Base-by-base conservation (phyloP, 2,113 vertebrate species). In the Eubucco bourcierii region DNA sequence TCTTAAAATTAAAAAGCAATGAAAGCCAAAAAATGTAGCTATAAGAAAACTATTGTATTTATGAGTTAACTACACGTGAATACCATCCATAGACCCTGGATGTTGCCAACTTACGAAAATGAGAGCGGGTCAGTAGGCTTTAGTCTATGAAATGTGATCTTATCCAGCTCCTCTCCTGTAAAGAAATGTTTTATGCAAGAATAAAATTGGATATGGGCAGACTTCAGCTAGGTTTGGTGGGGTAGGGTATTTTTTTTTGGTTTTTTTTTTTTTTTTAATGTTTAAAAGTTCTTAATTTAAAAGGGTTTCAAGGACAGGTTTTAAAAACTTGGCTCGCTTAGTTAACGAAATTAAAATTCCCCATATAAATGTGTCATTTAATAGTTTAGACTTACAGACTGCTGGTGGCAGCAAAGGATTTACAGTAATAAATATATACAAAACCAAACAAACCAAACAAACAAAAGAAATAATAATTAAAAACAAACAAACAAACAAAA, bases 371-470 rank as follows among this genome's bases (percentile, higher is more conserved):
- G 97, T 98, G 97, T 97, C 95, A 98, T 98, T 98, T 98, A 98
- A 98, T 98, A 98, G 98, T 98, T 98, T 98, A 98, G 97, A 98
- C 98, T 98, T 98, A 98, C 97, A 98, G 97, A 98, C 24, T 98
- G 98, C 98, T 98, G 98, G 98, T 98, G 98, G 98, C 98, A 98
- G 98, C 98, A 98, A 97, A 98, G 98, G 97, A 97, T 98, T 98
- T 98, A 98, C 97, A 98, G 97, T 97, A 98, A 98, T 98, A 98
- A 98, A 98, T 98, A 98, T 98, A 97, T 97, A 98, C 98, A 98
- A 98, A 70, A 94, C 97, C 82, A 97, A 82, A 85, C 37, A 39
- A 39, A 53, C 90, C 97, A 88, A 52, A 20, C 21, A 52, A 23
- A 23, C 21, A 19, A 18, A 50, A 50, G 24, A 50, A 21, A 23